phyloP scores from a whole-genome alignment of 2,888 invertebrate species.

The Cephus pygmeus region DNA sequence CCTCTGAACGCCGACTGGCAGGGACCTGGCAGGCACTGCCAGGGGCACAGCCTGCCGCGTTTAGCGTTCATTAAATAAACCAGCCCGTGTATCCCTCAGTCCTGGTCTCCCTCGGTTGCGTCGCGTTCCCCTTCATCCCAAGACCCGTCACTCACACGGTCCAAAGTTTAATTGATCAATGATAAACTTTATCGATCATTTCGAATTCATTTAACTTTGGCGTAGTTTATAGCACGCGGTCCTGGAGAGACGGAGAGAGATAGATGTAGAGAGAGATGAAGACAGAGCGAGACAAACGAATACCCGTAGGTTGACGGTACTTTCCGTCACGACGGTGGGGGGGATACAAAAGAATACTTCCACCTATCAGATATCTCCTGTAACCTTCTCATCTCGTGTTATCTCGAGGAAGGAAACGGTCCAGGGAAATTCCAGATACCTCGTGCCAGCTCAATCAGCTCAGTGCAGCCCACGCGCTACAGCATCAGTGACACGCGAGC shows the following conservation, averaged over 20 bases:
- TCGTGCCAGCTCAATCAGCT: background rate
- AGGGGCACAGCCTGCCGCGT: slow-evolving; percentile 40
- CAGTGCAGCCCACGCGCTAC: background rate
- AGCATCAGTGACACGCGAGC: background rate
- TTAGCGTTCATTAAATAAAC: slow-evolving; percentile 64
- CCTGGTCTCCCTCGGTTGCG: slow-evolving; percentile 10
- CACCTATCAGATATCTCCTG: background rate
- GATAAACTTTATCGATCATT: slow-evolving; percentile 67
- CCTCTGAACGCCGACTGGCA: slow-evolving; percentile 34
- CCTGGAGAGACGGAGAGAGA: slow-evolving; percentile 9
- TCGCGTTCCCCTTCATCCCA: slow-evolving; percentile 31
- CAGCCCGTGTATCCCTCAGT: slow-evolving; percentile 38
- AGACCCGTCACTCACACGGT: slow-evolving; percentile 61
- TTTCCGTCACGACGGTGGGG: background rate
- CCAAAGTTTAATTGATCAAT: slow-evolving; percentile 67
- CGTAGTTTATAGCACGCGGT: slow-evolving; percentile 56
- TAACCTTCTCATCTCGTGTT: background rate
- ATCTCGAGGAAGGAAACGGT: slow-evolving; percentile 6
- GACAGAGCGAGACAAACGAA: background rate
- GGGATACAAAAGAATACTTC: background rate
- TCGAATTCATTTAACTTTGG: slow-evolving; percentile 66
- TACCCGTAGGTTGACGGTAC: background rate
- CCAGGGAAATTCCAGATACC: slow-evolving; percentile 10
- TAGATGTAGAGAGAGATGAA: background rate
- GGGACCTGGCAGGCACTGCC: slow-evolving; percentile 19